phyloP scores from a whole-genome alignment of 2,113 vertebrate species.

The Leptobrachium ailaonicum region DNA sequence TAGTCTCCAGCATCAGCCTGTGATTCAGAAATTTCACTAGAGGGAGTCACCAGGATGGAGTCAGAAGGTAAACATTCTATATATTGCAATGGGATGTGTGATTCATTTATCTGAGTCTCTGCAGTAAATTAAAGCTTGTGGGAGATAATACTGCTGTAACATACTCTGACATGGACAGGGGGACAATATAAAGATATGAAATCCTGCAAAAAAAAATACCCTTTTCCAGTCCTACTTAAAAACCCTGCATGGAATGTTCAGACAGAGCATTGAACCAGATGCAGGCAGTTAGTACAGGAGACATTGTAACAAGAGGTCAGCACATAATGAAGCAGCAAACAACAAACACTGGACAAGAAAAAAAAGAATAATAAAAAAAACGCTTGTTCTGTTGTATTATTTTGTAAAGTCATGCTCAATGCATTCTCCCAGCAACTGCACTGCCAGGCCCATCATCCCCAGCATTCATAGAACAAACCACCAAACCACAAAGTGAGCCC shows the following conservation, averaged over 20 bases:
- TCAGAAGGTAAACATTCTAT: not conserved
- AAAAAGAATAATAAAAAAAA: too few species aligned
- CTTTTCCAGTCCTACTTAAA: too few species aligned
- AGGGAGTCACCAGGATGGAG: not conserved
- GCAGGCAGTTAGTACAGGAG: not conserved
- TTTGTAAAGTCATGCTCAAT: too few species aligned
- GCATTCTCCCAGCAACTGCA: too few species aligned
- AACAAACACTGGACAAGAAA: too few species aligned
- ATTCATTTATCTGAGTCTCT: not conserved
- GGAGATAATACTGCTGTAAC: not conserved
- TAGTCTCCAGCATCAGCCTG: not conserved
- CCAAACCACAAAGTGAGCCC: too few species aligned
- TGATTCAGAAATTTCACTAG: not conserved
- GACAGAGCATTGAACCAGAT: not conserved
- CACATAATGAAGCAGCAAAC: not conserved
- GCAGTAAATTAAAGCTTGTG: not conserved
- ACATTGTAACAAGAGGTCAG: not conserved
- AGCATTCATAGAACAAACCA: too few species aligned
- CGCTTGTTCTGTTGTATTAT: too few species aligned
- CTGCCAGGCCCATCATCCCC: too few species aligned
- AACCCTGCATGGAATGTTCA: too few species aligned
- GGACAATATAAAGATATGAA: not conserved
- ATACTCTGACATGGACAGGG: not conserved
- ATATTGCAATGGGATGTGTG: not conserved
- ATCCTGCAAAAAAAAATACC: too few species aligned